Conservation (phyloP, 2,113 vertebrate genomes). For the Urocynchramus pylzowi region DNA sequence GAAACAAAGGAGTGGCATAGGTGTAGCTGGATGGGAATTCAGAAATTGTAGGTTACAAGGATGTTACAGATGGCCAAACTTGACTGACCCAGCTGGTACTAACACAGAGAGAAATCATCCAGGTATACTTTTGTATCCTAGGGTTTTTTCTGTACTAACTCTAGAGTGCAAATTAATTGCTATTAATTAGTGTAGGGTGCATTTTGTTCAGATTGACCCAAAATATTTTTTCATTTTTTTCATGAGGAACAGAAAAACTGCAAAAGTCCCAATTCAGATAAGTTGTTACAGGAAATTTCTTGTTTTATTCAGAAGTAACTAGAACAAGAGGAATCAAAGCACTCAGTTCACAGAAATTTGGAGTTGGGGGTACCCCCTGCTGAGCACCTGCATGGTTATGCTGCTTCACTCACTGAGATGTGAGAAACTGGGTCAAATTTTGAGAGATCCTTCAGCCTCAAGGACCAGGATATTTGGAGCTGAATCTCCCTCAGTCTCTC, state of each 20-base stretch:
- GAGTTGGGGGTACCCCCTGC: background rate
- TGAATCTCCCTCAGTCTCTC: background rate
- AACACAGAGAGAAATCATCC: background rate
- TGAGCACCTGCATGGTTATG: background rate
- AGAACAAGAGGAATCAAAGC: background rate
- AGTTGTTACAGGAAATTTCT: background rate
- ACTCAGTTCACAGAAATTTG: background rate
- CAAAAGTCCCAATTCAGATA: background rate
- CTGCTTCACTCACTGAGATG: background rate
- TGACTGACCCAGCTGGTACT: background rate
- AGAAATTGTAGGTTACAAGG: background rate
- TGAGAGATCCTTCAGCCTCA: background rate
- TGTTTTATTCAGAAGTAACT: background rate
- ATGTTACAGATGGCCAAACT: background rate
- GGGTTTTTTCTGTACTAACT: background rate
- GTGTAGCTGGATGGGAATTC: conserved; percentile 14
- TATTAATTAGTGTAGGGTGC: background rate
- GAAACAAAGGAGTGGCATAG: conserved; percentile 28
- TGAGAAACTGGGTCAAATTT: background rate
- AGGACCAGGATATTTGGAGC: background rate
- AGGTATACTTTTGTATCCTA: background rate
- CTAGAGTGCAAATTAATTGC: background rate
- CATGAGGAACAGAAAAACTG: background rate
- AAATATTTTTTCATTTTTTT: background rate
- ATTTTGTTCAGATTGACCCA: background rate